Percentiles rank a stretch among this genome's conserved stretches.
phyloP scores from a whole-genome alignment of 2,888 invertebrate species.

The Rotaria socialis region DNA sequence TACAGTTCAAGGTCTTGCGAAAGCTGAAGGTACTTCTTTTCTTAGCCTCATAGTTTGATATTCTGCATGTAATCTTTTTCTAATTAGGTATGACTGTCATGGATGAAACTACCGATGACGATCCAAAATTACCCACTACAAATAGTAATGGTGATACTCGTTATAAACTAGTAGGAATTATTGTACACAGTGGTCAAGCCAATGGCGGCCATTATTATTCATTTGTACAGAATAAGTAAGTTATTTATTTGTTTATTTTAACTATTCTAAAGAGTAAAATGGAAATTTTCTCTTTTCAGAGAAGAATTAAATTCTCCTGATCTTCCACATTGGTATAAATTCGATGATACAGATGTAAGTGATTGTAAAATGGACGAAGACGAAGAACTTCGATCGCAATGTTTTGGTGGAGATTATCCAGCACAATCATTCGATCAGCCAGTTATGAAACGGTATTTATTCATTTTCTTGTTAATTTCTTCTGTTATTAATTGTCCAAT shows the following conservation, averaged over 20 bases:
- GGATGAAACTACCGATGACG: constrained; percentile 6
- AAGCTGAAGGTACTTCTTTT: constrained; percentile 69
- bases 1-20: constrained; percentile 87
- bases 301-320: neutral
- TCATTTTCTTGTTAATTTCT: neutral
- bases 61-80: neutral
- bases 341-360: constrained; percentile 90
- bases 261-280: neutral
- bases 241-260: neutral
- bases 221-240: constrained; percentile 66
- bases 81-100: neutral
- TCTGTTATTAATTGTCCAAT: neutral
- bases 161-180: constrained; percentile 88
- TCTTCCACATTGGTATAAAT: constrained; percentile 79
- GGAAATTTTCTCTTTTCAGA: neutral
- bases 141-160: constrained; percentile 66
- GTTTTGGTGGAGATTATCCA: constrained; percentile 93
- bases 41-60: too few relatives aligned
- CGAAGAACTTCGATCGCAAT: constrained; percentile 93
- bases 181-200: constrained; percentile 96
- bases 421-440: constrained; percentile 36
- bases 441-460: constrained; percentile 30
- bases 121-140: neutral
- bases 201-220: constrained; percentile 98
- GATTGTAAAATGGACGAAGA: constrained; percentile 90